Conservation (phyloP, 2,113 vertebrate genomes). For the Equus przewalskii region DNA sequence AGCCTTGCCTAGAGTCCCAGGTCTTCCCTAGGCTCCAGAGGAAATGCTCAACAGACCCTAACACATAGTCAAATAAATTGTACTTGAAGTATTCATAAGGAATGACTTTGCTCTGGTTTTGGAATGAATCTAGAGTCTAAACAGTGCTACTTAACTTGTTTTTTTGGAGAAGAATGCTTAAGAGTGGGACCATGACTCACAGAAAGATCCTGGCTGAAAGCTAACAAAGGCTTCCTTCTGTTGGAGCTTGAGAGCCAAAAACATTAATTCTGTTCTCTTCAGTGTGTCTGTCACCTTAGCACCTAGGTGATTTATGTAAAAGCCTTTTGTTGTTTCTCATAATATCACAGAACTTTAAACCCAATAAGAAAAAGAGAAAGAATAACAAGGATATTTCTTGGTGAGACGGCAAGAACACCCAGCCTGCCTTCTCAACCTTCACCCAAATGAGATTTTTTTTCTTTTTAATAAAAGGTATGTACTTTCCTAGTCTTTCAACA, state of each 20-base stretch:
- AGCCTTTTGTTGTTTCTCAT: conserved; percentile 70
- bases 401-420: neutral
- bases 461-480: conserved; percentile 55
- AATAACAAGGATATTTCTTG: conserved; percentile 5
- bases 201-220: conserved; percentile 17
- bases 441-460: conserved; percentile 30
- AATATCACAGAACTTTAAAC: conserved; percentile 61
- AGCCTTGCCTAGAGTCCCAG: neutral
- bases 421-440: neutral
- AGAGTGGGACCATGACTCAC: neutral
- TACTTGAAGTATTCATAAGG: neutral
- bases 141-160: neutral
- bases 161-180: conserved; percentile 27
- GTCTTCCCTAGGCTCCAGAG: neutral
- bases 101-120: neutral
- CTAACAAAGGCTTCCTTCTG: conserved; percentile 51
- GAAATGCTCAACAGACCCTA: neutral
- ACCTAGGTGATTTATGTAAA: conserved; percentile 47
- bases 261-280: conserved; percentile 33
- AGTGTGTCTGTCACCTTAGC: neutral
- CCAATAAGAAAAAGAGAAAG: conserved; percentile 29
- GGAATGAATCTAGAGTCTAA: neutral
- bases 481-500: conserved; percentile 56
- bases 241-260: neutral
- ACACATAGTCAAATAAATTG: neutral